A percentile compares a stretch with the other conserved stretches of the same genome.
These are phyloP conservation scores for Holotrichia oblita DNA, from an alignment of 1,140 invertebrate species.

Conservation along the genomic window DNA sequence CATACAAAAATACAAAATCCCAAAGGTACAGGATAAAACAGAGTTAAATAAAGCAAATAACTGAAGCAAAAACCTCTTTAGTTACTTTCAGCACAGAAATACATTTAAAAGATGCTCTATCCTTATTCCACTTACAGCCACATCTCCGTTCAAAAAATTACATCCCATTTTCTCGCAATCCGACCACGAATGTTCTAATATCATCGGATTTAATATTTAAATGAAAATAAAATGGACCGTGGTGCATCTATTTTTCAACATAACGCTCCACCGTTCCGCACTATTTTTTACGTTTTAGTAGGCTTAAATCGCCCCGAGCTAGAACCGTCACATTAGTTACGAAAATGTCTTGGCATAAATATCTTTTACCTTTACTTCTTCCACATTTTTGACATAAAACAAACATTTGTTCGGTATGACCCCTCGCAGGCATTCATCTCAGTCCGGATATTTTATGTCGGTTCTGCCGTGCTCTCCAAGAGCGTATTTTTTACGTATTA, in stretches of 20 bases:
- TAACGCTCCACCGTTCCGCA: constrained; percentile 21
- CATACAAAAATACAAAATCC: too few relatives aligned
- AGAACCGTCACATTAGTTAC: constrained; percentile 33
- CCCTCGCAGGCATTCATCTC: constrained; percentile 27
- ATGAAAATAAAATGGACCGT: constrained; percentile 31
- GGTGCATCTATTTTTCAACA: constrained; percentile 33
- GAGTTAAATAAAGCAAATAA: too few relatives aligned
- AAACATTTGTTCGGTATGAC: constrained; percentile 36
- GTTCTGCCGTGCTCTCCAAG: not conserved
- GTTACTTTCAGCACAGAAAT: too few relatives aligned
- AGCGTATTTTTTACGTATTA: not conserved
- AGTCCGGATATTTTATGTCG: constrained; percentile 31
- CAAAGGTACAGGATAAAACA: too few relatives aligned
- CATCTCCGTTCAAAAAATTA: too few relatives aligned
- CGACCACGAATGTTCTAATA: constrained; percentile 28
- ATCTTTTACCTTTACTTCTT: constrained; percentile 32
- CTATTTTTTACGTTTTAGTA: constrained; percentile 37
- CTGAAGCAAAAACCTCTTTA: too few relatives aligned
- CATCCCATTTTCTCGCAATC: not conserved
- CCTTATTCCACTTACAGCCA: too few relatives aligned
- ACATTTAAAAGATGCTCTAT: too few relatives aligned
- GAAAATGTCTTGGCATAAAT: constrained; percentile 34
- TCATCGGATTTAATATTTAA: constrained; percentile 28
- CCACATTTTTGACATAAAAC: constrained; percentile 36
- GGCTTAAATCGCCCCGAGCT: constrained; percentile 28